phyloP scores from a whole-genome alignment of 2,797 vertebrate genomes.

The Iguana delicatissima region DNA sequence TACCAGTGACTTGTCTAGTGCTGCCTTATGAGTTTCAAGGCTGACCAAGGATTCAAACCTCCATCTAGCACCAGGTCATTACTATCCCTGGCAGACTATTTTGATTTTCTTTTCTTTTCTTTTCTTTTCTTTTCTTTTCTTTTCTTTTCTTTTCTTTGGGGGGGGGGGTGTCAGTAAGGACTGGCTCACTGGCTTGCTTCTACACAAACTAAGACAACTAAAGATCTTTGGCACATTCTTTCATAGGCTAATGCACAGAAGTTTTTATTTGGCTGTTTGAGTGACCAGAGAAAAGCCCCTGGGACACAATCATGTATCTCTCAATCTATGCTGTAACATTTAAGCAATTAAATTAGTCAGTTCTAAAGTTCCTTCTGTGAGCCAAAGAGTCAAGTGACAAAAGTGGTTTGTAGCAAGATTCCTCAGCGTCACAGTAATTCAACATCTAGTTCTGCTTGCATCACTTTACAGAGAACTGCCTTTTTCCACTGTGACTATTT shows the following conservation, averaged over 20 bases:
- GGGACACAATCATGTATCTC: neutral
- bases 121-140: too few relatives aligned
- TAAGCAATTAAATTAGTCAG: neutral
- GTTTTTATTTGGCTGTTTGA: neutral
- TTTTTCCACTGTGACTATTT: neutral
- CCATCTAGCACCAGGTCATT: neutral
- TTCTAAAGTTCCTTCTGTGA: neutral
- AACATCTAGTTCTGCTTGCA: neutral
- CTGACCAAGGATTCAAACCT: neutral
- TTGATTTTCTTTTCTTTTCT: neutral
- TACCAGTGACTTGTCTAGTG: too few relatives aligned
- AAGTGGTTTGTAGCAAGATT: neutral
- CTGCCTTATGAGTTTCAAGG: neutral
- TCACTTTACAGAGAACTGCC: neutral
- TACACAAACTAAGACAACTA: neutral
- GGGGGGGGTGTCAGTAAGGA: neutral
- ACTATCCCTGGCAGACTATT: neutral
- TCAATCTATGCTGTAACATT: neutral
- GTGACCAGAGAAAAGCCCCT: neutral
- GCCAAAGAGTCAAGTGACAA: neutral
- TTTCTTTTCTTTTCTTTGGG: too few relatives aligned
- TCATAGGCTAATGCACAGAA: neutral
- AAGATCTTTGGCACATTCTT: neutral
- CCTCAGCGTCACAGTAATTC: neutral
- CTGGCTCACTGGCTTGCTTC: neutral